phyloP scores from a whole-genome alignment of 2,888 invertebrate genomes.

The Allophyes oxyacanthae region DNA sequence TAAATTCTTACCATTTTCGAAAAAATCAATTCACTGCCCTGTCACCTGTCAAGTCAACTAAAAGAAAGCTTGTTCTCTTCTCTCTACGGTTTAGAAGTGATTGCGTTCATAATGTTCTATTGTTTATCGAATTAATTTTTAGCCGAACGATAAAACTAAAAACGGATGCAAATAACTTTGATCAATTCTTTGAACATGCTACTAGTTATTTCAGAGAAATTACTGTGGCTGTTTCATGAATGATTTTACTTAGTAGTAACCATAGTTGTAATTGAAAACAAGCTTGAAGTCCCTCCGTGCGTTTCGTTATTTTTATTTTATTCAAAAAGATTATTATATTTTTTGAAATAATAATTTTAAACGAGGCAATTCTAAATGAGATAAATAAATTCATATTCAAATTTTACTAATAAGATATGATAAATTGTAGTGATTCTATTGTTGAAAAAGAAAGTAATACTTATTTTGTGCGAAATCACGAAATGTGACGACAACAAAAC shows the following conservation, averaged over 20 bases:
- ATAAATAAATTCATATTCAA: too few relatives aligned
- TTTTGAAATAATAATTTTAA: not conserved
- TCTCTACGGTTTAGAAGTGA: not conserved
- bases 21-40: slow-evolving; percentile 86
- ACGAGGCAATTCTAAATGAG: too few relatives aligned
- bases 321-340: not conserved
- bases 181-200: too few relatives aligned
- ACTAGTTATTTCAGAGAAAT: not conserved
- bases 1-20: slow-evolving; percentile 83
- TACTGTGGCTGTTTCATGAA: not conserved
- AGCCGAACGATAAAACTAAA: too few relatives aligned
- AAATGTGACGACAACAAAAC: slow-evolving; percentile 60
- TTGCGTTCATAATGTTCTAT: too few relatives aligned
- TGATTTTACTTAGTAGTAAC: too few relatives aligned
- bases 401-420: not conserved
- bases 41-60: slow-evolving; percentile 74
- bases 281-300: not conserved
- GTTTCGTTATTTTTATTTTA: slow-evolving; percentile 20
- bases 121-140: too few relatives aligned
- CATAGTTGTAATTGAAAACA: slow-evolving; percentile 32
- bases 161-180: too few relatives aligned
- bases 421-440: too few relatives aligned
- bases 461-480: not conserved
- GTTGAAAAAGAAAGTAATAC: not conserved
- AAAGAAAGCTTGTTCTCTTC: slow-evolving; percentile 32